A percentile compares a stretch with the other conserved stretches of the same genome.
These are phyloP conservation scores for Volucella bombylans DNA, from an alignment of 2,888 invertebrate genomes.

Conservation along the genomic window DNA sequence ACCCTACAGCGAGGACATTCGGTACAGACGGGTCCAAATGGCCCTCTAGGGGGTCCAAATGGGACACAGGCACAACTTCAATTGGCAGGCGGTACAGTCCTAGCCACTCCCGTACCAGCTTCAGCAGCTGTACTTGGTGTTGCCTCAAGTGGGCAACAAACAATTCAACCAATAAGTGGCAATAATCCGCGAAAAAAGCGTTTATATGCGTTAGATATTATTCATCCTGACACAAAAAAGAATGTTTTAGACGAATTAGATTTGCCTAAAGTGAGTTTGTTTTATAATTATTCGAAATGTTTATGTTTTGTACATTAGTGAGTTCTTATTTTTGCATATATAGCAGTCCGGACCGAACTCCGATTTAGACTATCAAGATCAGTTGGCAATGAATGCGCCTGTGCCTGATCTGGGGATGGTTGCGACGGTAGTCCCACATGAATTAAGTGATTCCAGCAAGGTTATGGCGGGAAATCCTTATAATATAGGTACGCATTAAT, in stretches of 20 bases:
- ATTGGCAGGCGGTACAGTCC: constrained; percentile 74
- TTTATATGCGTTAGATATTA: constrained; percentile 82
- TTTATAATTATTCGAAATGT: neutral
- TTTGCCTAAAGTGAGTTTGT: constrained; percentile 74
- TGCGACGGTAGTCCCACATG: constrained; percentile 67
- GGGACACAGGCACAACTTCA: constrained; percentile 79
- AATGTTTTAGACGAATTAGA: constrained; percentile 80
- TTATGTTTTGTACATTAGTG: neutral
- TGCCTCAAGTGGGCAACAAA: constrained; percentile 73
- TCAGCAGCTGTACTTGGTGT: constrained; percentile 83
- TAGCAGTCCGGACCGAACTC: constrained; percentile 74
- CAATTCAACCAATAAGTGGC: constrained; percentile 66
- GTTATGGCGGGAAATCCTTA: constrained; percentile 64
- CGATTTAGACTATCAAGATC: constrained; percentile 77
- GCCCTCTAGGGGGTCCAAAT: constrained; percentile 75
- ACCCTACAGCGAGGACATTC: constrained; percentile 78
- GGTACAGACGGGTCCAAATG: too few species aligned
- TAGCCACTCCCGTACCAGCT: constrained; percentile 80
- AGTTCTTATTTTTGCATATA: constrained; percentile 7
- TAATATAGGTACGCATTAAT: constrained; percentile 73
- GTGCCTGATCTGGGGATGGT: constrained; percentile 73
- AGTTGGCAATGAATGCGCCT: constrained; percentile 51
- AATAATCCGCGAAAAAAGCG: constrained; percentile 76
- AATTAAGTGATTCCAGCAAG: constrained; percentile 54
- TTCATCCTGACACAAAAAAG: constrained; percentile 83